These are phyloP conservation scores for Diuraphis noxia DNA, from an alignment of 1,140 invertebrate genomes.

Conservation along the genomic window DNA sequence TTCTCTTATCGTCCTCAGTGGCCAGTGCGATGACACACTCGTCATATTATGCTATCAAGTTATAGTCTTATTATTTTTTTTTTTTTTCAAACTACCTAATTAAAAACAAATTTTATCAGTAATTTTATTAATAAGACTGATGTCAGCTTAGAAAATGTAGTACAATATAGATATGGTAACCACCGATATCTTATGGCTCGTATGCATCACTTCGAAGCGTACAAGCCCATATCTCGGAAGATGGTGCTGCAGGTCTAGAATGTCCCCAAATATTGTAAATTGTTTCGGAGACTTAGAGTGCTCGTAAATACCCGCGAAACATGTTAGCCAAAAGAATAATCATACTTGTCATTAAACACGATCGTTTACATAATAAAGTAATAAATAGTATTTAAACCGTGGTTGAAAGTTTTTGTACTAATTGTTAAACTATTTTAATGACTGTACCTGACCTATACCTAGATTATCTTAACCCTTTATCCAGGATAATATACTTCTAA, in stretches of 20 bases:
- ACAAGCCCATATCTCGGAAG: background rate
- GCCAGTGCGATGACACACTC: background rate
- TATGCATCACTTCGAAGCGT: background rate
- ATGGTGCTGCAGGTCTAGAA: background rate
- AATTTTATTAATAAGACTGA: background rate
- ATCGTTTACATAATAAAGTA: too few relatives aligned
- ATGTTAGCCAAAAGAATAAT: too few relatives aligned
- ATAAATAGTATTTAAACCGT: too few relatives aligned
- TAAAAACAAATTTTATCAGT: too few relatives aligned
- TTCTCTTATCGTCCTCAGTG: background rate
- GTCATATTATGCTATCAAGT: background rate
- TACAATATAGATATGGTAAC: background rate
- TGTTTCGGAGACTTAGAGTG: background rate
- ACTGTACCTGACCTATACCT: background rate
- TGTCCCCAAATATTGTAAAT: background rate
- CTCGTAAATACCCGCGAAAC: too few relatives aligned
- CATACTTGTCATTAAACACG: too few relatives aligned
- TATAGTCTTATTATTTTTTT: background rate
- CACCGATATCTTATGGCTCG: background rate
- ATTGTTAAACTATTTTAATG: too few relatives aligned
- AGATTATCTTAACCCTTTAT: background rate
- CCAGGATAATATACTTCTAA: too few relatives aligned
- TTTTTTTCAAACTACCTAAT: background rate
- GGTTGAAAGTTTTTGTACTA: too few relatives aligned
- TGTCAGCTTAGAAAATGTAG: background rate